A percentile compares a stretch with the other conserved stretches of the same genome.
phyloP scores from a whole-genome alignment of 2,888 invertebrate species.

The Hipparchia semele region DNA sequence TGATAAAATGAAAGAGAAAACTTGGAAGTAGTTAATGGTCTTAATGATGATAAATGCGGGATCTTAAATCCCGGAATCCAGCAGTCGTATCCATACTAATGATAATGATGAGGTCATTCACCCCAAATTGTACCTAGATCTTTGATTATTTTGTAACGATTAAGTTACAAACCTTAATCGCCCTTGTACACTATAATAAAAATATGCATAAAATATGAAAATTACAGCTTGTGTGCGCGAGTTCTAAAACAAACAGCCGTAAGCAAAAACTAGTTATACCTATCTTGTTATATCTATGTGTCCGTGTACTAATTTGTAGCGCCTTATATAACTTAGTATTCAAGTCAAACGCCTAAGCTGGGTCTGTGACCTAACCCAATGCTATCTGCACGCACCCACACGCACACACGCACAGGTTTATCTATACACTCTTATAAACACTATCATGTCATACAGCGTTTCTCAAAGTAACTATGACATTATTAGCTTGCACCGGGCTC shows the following conservation, averaged over 20 bases:
- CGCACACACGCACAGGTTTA: slow-evolving; percentile 34
- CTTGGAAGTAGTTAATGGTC: too few relatives aligned
- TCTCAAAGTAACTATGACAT: background rate
- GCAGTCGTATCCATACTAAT: too few relatives aligned
- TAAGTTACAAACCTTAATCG: too few relatives aligned
- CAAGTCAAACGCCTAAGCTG: slow-evolving; percentile 26
- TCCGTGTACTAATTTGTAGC: slow-evolving; percentile 12
- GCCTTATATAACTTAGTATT: slow-evolving; percentile 22
- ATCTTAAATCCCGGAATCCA: too few relatives aligned
- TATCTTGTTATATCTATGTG: background rate
- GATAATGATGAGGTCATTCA: too few relatives aligned
- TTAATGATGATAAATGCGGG: too few relatives aligned
- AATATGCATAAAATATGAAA: too few relatives aligned
- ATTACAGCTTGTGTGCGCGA: background rate
- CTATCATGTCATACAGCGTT: background rate
- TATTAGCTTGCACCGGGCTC: too few relatives aligned
- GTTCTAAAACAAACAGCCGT: slow-evolving; percentile 1
- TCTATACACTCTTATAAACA: background rate
- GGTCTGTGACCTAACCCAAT: slow-evolving; percentile 57
- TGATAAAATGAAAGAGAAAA: too few relatives aligned
- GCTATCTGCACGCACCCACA: slow-evolving; percentile 45
- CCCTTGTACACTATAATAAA: too few relatives aligned
- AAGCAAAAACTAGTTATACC: slow-evolving; percentile 14
- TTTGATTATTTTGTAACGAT: too few relatives aligned
- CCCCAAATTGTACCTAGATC: too few relatives aligned